Percentiles rank a stretch among this genome's conserved stretches.
These are phyloP conservation scores for Lordiphosa collinella DNA, from an alignment of 1,140 invertebrate species.

Conservation along the genomic window DNA sequence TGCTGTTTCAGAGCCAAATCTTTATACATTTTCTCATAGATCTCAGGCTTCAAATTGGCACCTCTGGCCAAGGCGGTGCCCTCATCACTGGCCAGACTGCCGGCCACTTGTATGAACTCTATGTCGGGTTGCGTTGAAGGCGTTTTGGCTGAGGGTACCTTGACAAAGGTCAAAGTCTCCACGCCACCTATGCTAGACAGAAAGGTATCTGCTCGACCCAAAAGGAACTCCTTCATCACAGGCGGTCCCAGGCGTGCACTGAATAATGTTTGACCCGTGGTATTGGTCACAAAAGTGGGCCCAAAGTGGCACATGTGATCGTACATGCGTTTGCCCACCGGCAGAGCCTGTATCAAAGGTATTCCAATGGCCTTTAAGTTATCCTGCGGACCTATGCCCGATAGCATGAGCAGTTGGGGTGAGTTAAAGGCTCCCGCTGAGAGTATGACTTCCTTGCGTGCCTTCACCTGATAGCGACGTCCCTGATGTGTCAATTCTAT, in stretches of 20 bases:
- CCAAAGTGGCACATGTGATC: conserved; percentile 88
- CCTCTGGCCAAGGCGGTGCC: conserved; percentile 82
- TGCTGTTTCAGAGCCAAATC: conserved; percentile 80
- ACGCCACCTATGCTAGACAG: conserved; percentile 81
- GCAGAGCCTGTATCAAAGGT: conserved; percentile 83
- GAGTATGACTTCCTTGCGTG: conserved; percentile 85
- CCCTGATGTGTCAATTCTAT: conserved; percentile 83
- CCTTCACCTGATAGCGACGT: conserved; percentile 80
- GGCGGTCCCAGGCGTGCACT: conserved; percentile 66
- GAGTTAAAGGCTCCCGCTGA: conserved; percentile 87
- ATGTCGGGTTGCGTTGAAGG: conserved; percentile 82
- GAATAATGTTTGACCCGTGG: conserved; percentile 73
- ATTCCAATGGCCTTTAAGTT: conserved; percentile 85
- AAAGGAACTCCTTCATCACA: conserved; percentile 37
- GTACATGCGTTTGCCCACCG: conserved; percentile 86
- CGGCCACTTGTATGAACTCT: conserved; percentile 82
- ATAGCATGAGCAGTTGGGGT: conserved; percentile 90
- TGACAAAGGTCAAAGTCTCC: conserved; percentile 84
- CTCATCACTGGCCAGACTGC: conserved; percentile 83
- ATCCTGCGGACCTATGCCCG: conserved; percentile 87
- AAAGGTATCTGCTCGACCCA: conserved; percentile 49
- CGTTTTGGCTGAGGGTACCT: conserved; percentile 82
- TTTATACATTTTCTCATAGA: conserved; percentile 83
- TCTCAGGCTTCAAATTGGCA: conserved; percentile 81
- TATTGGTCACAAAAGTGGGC: conserved; percentile 82